Percentiles rank a stretch among this genome's conserved stretches.
Conservation (phyloP, 2,113 vertebrate species). For the Peucedramus taeniatus region DNA sequence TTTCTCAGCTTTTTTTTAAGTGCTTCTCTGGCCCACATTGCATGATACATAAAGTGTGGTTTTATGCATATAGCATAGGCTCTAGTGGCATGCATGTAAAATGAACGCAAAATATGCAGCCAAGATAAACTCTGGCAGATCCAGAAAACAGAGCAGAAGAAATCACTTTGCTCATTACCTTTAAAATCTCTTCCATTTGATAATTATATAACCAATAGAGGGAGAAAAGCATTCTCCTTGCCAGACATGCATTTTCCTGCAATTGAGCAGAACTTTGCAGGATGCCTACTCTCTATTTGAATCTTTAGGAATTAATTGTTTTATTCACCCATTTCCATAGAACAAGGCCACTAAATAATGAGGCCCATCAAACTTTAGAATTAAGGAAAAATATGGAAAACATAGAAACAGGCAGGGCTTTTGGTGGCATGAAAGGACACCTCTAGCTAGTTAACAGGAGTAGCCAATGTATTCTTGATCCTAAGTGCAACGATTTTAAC, state of each 20-base stretch:
- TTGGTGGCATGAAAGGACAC: not conserved
- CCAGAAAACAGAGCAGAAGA: not conserved
- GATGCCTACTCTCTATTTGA: not conserved
- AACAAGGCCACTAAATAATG: not conserved
- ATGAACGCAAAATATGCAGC: constrained; percentile 24
- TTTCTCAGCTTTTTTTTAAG: not conserved
- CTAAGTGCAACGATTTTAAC: not conserved
- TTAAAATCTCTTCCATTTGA: constrained; percentile 17
- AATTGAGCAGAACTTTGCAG: not conserved
- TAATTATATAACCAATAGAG: not conserved
- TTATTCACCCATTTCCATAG: not conserved
- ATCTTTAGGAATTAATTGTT: not conserved
- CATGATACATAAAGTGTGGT: not conserved
- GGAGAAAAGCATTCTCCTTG: not conserved
- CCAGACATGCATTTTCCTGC: not conserved
- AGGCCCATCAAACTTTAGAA: not conserved
- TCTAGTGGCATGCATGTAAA: not conserved
- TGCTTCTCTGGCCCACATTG: not conserved
- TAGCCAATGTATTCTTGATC: not conserved
- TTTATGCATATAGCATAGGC: not conserved
- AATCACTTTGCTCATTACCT: not conserved
- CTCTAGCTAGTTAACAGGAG: not conserved
- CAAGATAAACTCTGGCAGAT: constrained; percentile 13
- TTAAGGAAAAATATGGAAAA: not conserved
- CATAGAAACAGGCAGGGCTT: not conserved